Evolutionary conservation across 2,113 vertebrate species (phyloP), one percentile per base, ranked within the genome.

Genomic region (Lonchura striata): DNA sequence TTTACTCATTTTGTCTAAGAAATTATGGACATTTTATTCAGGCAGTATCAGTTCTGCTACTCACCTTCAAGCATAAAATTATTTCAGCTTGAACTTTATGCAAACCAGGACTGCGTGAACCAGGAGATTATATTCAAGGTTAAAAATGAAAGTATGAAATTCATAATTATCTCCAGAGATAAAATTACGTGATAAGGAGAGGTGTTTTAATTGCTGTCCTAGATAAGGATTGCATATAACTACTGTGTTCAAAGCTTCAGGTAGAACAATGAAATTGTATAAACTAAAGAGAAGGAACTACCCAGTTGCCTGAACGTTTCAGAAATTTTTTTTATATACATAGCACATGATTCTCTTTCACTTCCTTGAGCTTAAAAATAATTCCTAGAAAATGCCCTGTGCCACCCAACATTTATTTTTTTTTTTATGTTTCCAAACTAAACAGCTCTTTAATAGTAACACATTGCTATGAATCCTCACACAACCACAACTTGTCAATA

Each of bases 91-190:
- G 42, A 90, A 69, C 57, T 86, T 92, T 50, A 69, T 90, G 76
- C 56, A 93, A 53, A 91, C 47, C 14, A 65, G 80, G 75, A 82
- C n/a, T 8, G 12, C 30, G 27, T 46, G 75, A 93, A 92, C 25
- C 31, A 77, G 46, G 37, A 92, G 76, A 88, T 74, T 70, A 66
- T 63, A 63, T 27, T 90, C 47, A 83, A 93, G 79, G 87, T 88
- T 94, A 90, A 94, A 91, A 90, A 86, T 41, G 4, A 53, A 80
- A 93, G 54, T 77, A 46, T 81, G 24, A 35, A 88, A 86, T 92
- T 92, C 47, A 64, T 82, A 91, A 82, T 82, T 86, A 66, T 80
- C 85, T 94, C 70, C n/a, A 63, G 87, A 94, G 75, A 77, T 95
- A 72, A 70, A 92, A 95, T 92, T 95, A 85, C 2, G 2, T 77